A percentile compares a stretch with the other conserved stretches of the same genome.
Conservation (phyloP, 2,113 vertebrate species). For the Sorex araneus region DNA sequence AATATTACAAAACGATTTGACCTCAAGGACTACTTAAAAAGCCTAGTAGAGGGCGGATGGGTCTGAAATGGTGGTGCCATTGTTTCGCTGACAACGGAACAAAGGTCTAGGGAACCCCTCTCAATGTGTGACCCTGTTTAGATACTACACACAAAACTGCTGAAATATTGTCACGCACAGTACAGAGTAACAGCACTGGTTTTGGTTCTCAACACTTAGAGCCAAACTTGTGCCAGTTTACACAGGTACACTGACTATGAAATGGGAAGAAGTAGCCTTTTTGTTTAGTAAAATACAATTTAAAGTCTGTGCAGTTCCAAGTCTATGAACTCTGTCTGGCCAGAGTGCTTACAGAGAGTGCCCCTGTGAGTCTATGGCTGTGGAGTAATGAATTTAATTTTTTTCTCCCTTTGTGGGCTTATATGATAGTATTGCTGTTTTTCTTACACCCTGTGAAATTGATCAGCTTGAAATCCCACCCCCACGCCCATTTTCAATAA, state of each 20-base stretch:
- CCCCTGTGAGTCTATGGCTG: not conserved
- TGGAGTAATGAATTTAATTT: not conserved
- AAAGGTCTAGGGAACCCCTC: not conserved
- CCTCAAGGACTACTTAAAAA: too few species aligned
- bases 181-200: not conserved
- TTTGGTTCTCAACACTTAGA: not conserved
- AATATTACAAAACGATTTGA: constrained; percentile 14
- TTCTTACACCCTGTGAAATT: not conserved
- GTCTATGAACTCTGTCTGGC: not conserved
- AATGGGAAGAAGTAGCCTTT: constrained; percentile 23
- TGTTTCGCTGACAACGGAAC: too few species aligned
- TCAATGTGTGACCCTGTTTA: constrained; percentile 4
- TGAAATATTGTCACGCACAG: not conserved
- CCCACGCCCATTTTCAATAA: not conserved
- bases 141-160: not conserved
- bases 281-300: not conserved
- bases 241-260: not conserved
- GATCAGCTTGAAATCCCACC: not conserved
- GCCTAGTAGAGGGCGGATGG: too few species aligned
- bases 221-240: not conserved
- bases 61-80: too few species aligned
- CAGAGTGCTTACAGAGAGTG: not conserved
- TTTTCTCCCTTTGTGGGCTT: not conserved
- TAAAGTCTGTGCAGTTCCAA: not conserved
- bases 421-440: not conserved